Evolutionary conservation across 2,888 invertebrate species (phyloP).

Genomic region (Heteromyza rotundicornis): DNA sequence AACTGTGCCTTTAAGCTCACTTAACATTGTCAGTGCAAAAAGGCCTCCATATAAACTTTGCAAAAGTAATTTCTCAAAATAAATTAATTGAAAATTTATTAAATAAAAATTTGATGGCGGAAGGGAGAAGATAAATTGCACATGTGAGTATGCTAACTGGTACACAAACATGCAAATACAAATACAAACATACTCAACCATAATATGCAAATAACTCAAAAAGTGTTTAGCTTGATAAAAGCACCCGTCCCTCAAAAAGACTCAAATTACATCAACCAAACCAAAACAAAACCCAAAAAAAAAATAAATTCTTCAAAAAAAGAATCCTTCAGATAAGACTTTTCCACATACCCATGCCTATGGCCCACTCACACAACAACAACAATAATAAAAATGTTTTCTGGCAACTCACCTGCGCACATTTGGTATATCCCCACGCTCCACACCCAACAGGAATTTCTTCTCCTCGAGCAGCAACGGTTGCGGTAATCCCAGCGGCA

Average conservation of each 20-base stretch:
- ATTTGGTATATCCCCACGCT: conserved; percentile 89
- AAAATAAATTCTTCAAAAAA: neutral
- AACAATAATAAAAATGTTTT: conserved; percentile 8
- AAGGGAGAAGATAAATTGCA: neutral
- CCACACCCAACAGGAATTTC: conserved; percentile 89
- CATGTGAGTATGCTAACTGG: neutral
- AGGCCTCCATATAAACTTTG: no score
- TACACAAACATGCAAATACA: neutral
- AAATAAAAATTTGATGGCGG: conserved; percentile 30
- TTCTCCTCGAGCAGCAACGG: conserved; percentile 83
- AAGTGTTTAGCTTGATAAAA: neutral
- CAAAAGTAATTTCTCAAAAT: conserved; percentile 2
- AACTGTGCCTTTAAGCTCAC: no score
- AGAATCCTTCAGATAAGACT: neutral
- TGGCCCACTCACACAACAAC: no score
- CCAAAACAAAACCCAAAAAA: no score
- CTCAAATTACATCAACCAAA: neutral
- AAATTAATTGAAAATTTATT: conserved; percentile 46
- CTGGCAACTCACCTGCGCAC: conserved; percentile 73
- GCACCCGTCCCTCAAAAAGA: neutral
- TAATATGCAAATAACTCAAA: conserved; percentile 50
- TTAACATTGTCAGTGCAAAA: no score
- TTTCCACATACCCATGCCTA: neutral
- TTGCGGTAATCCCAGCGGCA: conserved; percentile 73
- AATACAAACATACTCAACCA: no score